A percentile compares a stretch with the other conserved stretches of the same genome.
Evolutionary conservation across 1,140 invertebrate genomes (phyloP).

Genomic region (Cotesia vestalis): DNA sequence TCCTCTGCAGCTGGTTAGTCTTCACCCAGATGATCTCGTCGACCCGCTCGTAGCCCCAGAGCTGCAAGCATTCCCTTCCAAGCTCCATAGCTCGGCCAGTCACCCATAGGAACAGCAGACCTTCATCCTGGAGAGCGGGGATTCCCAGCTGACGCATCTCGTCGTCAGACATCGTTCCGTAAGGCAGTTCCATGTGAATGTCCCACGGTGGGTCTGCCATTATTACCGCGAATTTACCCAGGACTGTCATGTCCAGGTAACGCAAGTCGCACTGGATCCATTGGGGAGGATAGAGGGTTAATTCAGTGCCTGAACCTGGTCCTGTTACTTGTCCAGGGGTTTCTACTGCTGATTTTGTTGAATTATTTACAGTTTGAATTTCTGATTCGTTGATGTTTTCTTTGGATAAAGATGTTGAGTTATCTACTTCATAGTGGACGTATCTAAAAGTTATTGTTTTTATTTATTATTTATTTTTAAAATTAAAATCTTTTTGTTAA

Average conservation of each 20-base stretch:
- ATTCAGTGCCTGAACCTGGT: constrained; percentile 47
- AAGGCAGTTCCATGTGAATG: constrained; percentile 98
- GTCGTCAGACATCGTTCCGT: constrained; percentile 99
- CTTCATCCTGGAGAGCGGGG: constrained; percentile 81
- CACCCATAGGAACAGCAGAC: constrained; percentile 97
- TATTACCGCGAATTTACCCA: constrained; percentile 92
- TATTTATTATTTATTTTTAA: neutral
- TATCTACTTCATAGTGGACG: constrained; percentile 93
- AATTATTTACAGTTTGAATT: constrained; percentile 36
- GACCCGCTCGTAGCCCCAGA: constrained; percentile 95
- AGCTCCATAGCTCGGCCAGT: constrained; percentile 98
- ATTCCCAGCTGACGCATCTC: constrained; percentile 97
- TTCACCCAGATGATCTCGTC: constrained; percentile 99
- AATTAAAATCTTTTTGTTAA: too few species aligned
- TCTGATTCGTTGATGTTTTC: constrained; percentile 52
- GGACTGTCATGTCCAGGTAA: constrained; percentile 93
- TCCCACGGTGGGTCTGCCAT: constrained; percentile 98
- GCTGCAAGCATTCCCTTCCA: constrained; percentile 88
- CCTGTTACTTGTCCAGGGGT: constrained; percentile 20
- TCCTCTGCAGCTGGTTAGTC: constrained; percentile 96
- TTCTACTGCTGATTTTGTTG: constrained; percentile 22
- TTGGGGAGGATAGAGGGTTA: constrained; percentile 85
- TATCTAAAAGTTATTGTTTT: constrained; percentile 70
- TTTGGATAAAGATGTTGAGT: constrained; percentile 64
- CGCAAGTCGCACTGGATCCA: constrained; percentile 98